These are phyloP conservation scores for Hypolimnas misippus DNA, from an alignment of 2,888 invertebrate genomes.

Conservation along the genomic window DNA sequence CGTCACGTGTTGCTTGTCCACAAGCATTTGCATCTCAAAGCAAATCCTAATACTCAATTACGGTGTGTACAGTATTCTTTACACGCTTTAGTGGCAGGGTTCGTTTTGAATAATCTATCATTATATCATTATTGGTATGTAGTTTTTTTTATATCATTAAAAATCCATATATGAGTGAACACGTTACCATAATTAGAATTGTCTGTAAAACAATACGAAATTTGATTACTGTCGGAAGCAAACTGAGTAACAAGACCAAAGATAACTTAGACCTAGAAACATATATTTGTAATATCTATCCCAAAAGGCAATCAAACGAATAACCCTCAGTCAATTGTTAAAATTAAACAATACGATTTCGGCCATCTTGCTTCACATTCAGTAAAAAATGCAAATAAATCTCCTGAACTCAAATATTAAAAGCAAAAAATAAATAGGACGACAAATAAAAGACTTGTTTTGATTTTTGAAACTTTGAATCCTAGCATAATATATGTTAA, in stretches of 20 bases:
- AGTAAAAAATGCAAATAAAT: too few relatives aligned
- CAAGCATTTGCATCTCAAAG: conserved; percentile 77
- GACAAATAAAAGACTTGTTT: conserved; percentile 21
- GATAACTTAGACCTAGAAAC: too few relatives aligned
- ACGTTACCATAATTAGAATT: too few relatives aligned
- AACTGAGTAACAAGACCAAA: too few relatives aligned
- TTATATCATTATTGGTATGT: background rate
- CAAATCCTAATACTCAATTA: conserved; percentile 70
- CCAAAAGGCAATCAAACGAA: too few relatives aligned
- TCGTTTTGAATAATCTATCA: background rate
- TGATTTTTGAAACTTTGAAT: conserved; percentile 33
- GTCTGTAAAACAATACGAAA: background rate
- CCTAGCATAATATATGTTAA: conserved; percentile 29
- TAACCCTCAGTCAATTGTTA: too few relatives aligned
- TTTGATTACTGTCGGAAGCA: too few relatives aligned
- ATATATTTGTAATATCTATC: too few relatives aligned
- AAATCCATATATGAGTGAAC: too few relatives aligned
- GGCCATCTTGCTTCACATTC: too few relatives aligned
- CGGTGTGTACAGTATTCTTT: conserved; percentile 46
- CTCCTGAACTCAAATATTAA: too few relatives aligned
- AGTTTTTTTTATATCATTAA: background rate
- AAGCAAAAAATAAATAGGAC: background rate
- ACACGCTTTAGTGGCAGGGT: conserved; percentile 29
- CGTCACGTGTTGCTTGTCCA: conserved; percentile 69
- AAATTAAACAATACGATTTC: too few relatives aligned